Evolutionary conservation across 1,140 invertebrate genomes (phyloP), one percentile per base, ranked within the genome.

Genomic region (Asobara japonica): DNA sequence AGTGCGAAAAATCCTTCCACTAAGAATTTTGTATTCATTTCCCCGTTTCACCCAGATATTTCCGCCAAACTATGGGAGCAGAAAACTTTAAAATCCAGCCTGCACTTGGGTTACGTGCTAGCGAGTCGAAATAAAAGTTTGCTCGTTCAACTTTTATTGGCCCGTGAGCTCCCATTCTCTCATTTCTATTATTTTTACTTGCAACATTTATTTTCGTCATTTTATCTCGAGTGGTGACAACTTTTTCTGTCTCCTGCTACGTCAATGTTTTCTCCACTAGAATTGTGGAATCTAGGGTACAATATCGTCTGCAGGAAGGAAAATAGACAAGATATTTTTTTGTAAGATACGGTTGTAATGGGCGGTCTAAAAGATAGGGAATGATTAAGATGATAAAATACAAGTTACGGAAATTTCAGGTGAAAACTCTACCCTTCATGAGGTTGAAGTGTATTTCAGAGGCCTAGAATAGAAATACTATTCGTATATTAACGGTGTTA

Each of bases 61-160:
- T 45, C 20, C 10, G 29, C 38, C 20, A 71, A 71, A 65, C 61
- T 66, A 66, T 72, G 64, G 60, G n/a, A 41, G 64, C 16, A 25
- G 70, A 66, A 65, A 66, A 27, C 56, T 72, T 72, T 62, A 31
- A 71, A 72, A 72, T 72, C 62, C 65, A 41, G 38, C 70, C 66
- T 61, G 30, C 48, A 20, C 20, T 48, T 13, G 25, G 25, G n/a
- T 16, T 41, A 72, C 30, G 45, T 66, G 70, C 30, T 11, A 8
- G 25, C 16, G 36, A 66, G 13, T 72, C 18, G 30, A 65, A 38
- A 72, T 72, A 72, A 66, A 72, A 72, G 64, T 72, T 72, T 56
- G n/a, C 13, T 45, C 45, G 31, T 72, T 66, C 33, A 30, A 61
- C 70, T 66, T 72, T 72, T 72, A 72, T 72, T 72, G 30, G 45